Percentiles rank a stretch among this genome's conserved stretches.
These are phyloP conservation scores for Tinea pellionella DNA, from an alignment of 2,888 invertebrate species.

Conservation along the genomic window DNA sequence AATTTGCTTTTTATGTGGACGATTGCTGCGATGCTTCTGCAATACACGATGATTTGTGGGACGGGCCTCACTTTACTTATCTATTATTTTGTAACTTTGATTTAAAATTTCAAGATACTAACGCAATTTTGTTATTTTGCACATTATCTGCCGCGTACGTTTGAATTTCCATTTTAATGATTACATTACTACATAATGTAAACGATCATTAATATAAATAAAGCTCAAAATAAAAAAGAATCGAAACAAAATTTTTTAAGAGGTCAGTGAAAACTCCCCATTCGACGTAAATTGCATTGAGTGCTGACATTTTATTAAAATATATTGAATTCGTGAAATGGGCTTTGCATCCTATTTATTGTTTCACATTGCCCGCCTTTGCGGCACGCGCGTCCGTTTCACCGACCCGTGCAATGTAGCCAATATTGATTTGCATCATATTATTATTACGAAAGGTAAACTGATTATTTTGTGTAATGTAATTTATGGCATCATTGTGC, in stretches of 20 bases:
- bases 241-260: neutral
- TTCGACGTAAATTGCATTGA: conserved; percentile 43
- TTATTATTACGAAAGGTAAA: conserved; percentile 30
- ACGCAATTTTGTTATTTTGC: neutral
- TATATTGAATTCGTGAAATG: conserved; percentile 68
- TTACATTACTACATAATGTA: neutral
- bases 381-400: conserved; percentile 43
- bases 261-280: conserved; percentile 3
- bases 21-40: conserved; percentile 21
- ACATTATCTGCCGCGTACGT: neutral
- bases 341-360: conserved; percentile 60
- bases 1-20: conserved; percentile 28
- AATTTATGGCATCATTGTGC: conserved; percentile 15
- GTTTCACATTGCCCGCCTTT: neutral
- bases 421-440: conserved; percentile 51
- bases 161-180: neutral
- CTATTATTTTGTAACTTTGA: conserved; percentile 15
- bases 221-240: neutral
- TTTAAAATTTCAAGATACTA: conserved; percentile 7
- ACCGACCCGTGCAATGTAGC: conserved; percentile 17
- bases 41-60: conserved; percentile 19
- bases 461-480: conserved; percentile 19
- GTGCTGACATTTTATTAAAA: conserved; percentile 66
- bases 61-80: conserved; percentile 9
- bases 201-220: neutral